Evolutionary conservation across 1,140 invertebrate genomes (phyloP).

Genomic region (Kradibia gibbosae): DNA sequence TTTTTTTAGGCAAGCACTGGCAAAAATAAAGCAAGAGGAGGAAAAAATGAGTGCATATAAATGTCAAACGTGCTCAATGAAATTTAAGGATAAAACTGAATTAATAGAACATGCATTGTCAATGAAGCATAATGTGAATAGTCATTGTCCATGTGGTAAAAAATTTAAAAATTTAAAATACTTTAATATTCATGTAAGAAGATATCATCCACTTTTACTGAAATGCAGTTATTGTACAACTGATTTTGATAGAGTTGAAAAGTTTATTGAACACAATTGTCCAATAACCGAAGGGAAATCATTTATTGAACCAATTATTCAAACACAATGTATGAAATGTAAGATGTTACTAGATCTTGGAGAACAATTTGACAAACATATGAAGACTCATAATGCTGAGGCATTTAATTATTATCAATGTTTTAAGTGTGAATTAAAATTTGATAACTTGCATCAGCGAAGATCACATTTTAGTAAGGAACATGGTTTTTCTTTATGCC

Average conservation of each 20-base stretch:
- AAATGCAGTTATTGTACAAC: conserved; percentile 60
- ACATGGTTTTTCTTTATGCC: conserved; percentile 54
- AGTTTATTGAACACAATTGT: conserved; percentile 58
- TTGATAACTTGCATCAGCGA: conserved; percentile 49
- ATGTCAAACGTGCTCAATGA: conserved; percentile 35
- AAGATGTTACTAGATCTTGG: conserved; percentile 22
- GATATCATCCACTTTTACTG: conserved; percentile 52
- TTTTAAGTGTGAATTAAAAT: conserved; percentile 58
- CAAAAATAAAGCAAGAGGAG: conserved; percentile 8
- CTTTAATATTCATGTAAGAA: conserved; percentile 55
- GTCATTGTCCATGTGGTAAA: conserved; percentile 57
- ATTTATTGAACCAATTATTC: conserved; percentile 53
- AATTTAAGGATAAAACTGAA: conserved; percentile 30
- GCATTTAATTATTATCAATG: conserved; percentile 53
- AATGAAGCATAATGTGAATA: conserved; percentile 43
- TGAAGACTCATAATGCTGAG: conserved; percentile 55
- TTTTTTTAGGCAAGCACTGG: conserved; percentile 45
- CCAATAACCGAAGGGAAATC: conserved; percentile 33
- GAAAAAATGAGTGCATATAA: conserved; percentile 3
- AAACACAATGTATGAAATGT: conserved; percentile 55
- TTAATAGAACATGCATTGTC: conserved; percentile 39
- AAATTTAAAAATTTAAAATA: conserved; percentile 55
- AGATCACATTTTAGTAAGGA: conserved; percentile 53
- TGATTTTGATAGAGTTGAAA: conserved; percentile 46
- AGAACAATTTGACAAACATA: conserved; percentile 59